Percentiles rank a stretch among this genome's conserved stretches.
These are phyloP conservation scores for Drosophila lacertosa DNA, from an alignment of 1,140 invertebrate species.

Conservation along the genomic window DNA sequence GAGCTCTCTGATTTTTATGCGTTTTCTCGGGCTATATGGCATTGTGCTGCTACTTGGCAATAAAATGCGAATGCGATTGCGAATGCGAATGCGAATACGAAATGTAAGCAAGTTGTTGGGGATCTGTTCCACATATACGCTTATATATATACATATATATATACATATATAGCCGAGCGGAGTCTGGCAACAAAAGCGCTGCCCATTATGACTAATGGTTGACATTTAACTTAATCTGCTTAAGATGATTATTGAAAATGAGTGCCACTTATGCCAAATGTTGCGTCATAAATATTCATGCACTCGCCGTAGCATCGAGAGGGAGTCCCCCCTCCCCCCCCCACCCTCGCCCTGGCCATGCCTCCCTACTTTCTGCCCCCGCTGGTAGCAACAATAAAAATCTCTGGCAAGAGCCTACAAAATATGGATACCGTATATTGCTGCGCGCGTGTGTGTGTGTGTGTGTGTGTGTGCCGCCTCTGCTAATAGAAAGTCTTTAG, in stretches of 20 bases:
- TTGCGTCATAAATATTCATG: constrained; percentile 83
- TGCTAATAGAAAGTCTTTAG: constrained; percentile 74
- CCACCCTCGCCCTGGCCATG: neutral
- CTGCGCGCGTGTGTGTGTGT: no score
- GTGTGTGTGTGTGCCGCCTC: no score
- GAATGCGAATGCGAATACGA: constrained; percentile 61
- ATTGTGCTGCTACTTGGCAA: constrained; percentile 64
- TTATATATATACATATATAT: constrained; percentile 15
- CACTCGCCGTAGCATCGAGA: constrained; percentile 41
- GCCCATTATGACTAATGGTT: constrained; percentile 82
- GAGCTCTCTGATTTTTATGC: constrained; percentile 71
- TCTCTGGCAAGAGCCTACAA: constrained; percentile 41
- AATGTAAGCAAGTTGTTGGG: constrained; percentile 68
- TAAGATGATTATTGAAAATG: constrained; percentile 83
- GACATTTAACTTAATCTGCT: constrained; percentile 83
- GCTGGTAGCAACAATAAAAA: constrained; percentile 48
- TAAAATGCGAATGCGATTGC: constrained; percentile 63
- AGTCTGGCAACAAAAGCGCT: constrained; percentile 53
- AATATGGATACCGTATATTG: constrained; percentile 25
- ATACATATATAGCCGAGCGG: neutral
- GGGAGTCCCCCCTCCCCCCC: neutral
- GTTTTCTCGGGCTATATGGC: constrained; percentile 46
- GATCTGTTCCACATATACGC: constrained; percentile 17
- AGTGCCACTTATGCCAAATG: constrained; percentile 82
- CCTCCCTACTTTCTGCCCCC: no score